Percentiles rank a stretch among this genome's conserved stretches.
phyloP scores from a whole-genome alignment of 2,888 invertebrate genomes.

The Ornithoptera priamus region DNA sequence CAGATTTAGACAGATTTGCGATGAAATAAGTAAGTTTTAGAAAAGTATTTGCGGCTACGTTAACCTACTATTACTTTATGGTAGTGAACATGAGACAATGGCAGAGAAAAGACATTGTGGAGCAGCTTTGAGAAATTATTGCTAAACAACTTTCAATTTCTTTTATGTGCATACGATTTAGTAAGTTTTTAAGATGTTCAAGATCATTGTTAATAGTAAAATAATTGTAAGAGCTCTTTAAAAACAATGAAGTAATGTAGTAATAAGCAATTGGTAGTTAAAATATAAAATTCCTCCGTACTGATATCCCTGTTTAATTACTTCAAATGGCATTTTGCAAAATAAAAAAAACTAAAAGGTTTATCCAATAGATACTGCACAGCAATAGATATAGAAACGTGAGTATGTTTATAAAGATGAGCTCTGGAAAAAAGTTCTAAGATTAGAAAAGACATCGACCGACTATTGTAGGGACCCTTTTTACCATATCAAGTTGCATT shows the following conservation, averaged over 20 bases:
- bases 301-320: neutral
- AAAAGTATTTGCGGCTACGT: neutral
- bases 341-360: no score
- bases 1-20: no score
- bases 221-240: neutral
- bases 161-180: conserved; percentile 30
- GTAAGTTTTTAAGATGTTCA: conserved; percentile 28
- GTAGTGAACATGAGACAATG: conserved; percentile 66
- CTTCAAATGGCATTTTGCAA: neutral
- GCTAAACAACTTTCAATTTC: conserved; percentile 57
- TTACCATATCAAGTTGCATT: neutral
- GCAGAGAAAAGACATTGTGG: conserved; percentile 67
- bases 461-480: neutral
- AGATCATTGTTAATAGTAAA: neutral
- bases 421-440: no score
- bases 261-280: neutral
- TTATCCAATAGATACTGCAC: no score
- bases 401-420: no score
- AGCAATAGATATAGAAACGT: no score
- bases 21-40: no score
- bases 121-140: conserved; percentile 56
- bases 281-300: neutral
- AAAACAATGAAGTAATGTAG: neutral
- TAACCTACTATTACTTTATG: conserved; percentile 57
- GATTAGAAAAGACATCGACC: no score